Percentiles rank a stretch among this genome's conserved stretches.
Conservation (phyloP, 2,113 vertebrate species). For the Dicerorhinus sumatrensis region DNA sequence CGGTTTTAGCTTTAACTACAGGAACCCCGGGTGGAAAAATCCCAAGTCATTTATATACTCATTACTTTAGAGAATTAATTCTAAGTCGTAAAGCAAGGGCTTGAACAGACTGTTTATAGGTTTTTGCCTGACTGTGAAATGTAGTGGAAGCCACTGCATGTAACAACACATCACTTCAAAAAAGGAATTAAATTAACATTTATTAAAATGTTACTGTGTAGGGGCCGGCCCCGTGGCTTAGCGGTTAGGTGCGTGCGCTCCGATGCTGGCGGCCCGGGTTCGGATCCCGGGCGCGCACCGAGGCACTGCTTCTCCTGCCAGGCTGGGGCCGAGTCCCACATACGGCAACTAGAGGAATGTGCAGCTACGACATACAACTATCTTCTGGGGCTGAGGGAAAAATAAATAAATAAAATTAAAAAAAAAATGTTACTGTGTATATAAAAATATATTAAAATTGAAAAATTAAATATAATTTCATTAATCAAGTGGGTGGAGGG, state of each 20-base stretch:
- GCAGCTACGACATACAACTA: too few species aligned
- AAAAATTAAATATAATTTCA: background rate
- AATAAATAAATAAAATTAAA: too few species aligned
- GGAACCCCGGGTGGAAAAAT: background rate
- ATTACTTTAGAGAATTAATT: background rate
- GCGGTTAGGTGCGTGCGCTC: too few species aligned
- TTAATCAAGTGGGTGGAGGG: background rate
- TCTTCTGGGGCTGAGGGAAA: too few species aligned
- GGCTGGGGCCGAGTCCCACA: too few species aligned
- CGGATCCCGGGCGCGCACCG: too few species aligned
- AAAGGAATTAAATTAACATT: background rate
- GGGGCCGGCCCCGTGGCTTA: too few species aligned
- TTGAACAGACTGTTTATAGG: background rate
- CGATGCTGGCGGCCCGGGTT: too few species aligned
- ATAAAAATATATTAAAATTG: background rate
- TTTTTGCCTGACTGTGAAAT: background rate
- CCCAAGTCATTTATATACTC: background rate
- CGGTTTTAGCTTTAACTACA: background rate
- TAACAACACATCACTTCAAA: background rate
- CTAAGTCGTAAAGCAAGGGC: background rate
- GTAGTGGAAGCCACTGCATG: background rate
- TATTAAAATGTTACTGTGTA: background rate
- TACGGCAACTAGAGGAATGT: too few species aligned
- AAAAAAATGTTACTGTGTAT: background rate
- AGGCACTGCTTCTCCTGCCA: too few species aligned